Evolutionary conservation across 1,140 invertebrate species (phyloP), one percentile per base, ranked within the genome.

Genomic region (Caenorhabditis latens): DNA sequence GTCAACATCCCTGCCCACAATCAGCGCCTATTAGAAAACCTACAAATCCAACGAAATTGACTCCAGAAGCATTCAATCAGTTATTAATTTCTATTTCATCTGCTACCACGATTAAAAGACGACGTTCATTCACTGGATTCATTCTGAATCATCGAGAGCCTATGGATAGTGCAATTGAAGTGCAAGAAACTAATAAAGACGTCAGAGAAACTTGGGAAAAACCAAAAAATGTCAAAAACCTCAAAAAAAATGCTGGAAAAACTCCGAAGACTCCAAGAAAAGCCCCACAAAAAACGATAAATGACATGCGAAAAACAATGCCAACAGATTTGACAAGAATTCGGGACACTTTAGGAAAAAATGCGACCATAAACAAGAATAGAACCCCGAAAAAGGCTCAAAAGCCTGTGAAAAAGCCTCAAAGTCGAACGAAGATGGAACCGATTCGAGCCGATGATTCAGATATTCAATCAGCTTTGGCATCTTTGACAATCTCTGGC

Each of bases 391-490:
- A 71, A 46, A 13, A 14, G 24, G 16, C 61, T 7, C 61, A 24
- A 46, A 24, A 50, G 24, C 7, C 19, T 0, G 5, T 4, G 4
- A 79, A 79, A 50, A 79, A 79, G 9, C 40, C 71, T 3, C 2
- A 2, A 16, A 32, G n/a, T n/a, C n/a, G 71, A 2, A 13, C 16
- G 0, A 79, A 79, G 50, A 48, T 79, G 71, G 46, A 50, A 46
- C 71, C 71, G 4, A 9, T 79, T 21, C 46, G 40, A 13, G 71
- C 40, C 11, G 71, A 79, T n/a, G 71, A 79, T 24, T 79, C 71
- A n/a, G 71, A 79, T 79, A 79, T 79, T 79, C 46, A 79, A 14
- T 79, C 71, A 24, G 71, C 71, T 2, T n/a, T 79, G 9, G 71
- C 71, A 8, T 79, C 71, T 3, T 11, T 79, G 21, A 79, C 46